Conservation (phyloP, 1,140 invertebrate species). For the Caenorhabditis remanei region DNA sequence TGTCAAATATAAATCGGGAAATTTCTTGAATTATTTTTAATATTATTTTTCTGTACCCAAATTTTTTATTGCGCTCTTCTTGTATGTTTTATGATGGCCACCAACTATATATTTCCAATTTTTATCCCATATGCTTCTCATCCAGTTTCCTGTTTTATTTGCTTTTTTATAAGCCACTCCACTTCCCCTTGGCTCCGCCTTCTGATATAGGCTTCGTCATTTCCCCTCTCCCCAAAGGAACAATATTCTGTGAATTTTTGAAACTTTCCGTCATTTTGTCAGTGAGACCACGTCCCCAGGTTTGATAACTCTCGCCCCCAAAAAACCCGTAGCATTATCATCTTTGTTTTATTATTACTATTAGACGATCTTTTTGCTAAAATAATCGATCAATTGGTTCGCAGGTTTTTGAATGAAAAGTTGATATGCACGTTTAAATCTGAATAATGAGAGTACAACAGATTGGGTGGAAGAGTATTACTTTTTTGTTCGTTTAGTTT, state of each 20-base stretch:
- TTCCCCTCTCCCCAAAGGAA: no score
- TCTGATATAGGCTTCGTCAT: neutral
- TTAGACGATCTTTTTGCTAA: neutral
- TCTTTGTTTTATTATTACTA: slow-evolving; percentile 13
- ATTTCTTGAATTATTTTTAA: neutral
- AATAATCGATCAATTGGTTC: neutral
- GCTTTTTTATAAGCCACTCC: neutral
- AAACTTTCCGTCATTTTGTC: neutral
- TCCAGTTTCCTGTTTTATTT: neutral
- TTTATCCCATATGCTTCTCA: slow-evolving; percentile 11
- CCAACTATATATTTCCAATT: neutral
- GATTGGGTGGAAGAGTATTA: no score
- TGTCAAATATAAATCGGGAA: neutral
- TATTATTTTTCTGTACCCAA: neutral
- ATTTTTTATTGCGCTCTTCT: neutral
- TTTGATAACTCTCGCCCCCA: neutral
- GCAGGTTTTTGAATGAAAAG: slow-evolving; percentile 1
- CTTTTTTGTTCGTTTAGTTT: no score
- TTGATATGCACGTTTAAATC: neutral
- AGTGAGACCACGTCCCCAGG: neutral
- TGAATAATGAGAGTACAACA: no score
- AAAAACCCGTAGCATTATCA: neutral
- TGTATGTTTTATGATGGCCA: neutral
- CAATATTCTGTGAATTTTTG: neutral
- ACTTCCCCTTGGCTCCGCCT: neutral